Base-by-base conservation (phyloP, 1,140 invertebrate species). In the Nymphalis io region DNA sequence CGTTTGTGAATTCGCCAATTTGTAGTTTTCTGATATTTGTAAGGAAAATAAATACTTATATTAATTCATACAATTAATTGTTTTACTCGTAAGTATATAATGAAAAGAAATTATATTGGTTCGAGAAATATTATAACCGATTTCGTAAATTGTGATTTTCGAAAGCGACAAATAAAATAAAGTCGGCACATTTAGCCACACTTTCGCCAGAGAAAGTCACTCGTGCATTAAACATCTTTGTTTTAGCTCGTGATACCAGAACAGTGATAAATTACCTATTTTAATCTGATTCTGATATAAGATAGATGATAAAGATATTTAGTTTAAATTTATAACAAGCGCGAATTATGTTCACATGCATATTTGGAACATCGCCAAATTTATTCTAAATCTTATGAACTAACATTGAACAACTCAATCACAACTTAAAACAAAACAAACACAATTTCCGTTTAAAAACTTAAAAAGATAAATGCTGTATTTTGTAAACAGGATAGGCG, bases 201-300 rank as follows among this genome's bases (percentile, higher is more conserved):
- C 88, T 90, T 90, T 90, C 88, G 75, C 87, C 75, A 73, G 88
- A 79, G 88, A 90, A 89, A 90, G 88, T 82, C 78, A 80, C 81
- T 88, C 82, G 86, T 84, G 82, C 83, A 82, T 85, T 83, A 84
- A 86, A 87, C 76, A 80, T 84, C 81, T 83, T 88, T 85, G 86
- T 87, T 82, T 88, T 82, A 84, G 68, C 74, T 69, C 66, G 68
- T 74, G 73, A 76, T 79, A 73, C 76, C 73, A 66, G 69, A 73
- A 58, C 71, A 38, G 59, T 70, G 58, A 70, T 71, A 70, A 77
- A 78, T 82, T 80, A 81, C 73, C 71, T 68, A 73, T n/a, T 76
- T 70, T 74, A 62, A 75, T 70, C 61, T 71, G 58, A 71, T 71
- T 71, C 60, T 65, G 66, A 71, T 60, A 69, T 20, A 51, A 66